phyloP scores from a whole-genome alignment of 2,113 vertebrate species.

The Lanius collurio region DNA sequence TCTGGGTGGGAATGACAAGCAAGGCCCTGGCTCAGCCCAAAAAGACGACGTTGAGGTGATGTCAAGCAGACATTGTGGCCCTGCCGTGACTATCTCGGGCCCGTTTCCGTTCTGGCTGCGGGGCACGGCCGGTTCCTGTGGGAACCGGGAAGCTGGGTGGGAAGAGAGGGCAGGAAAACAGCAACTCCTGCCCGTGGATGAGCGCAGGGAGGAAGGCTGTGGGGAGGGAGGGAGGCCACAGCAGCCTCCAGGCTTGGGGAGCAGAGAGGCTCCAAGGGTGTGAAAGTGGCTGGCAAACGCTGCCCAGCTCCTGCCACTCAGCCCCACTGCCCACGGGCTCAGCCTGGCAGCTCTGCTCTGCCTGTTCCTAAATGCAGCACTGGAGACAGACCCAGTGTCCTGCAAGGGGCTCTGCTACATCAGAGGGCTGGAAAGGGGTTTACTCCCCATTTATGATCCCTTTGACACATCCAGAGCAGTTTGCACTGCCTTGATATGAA shows the following conservation, averaged over 20 bases:
- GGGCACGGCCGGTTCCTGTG: constrained; percentile 75
- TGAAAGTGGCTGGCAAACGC: fast-evolving
- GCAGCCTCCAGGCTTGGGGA: neutral
- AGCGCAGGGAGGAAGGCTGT: neutral
- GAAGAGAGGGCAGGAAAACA: constrained; percentile 63
- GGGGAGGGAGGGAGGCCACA: neutral
- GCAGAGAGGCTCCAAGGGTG: neutral
- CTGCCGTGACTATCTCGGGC: constrained; percentile 40
- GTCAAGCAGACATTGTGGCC: constrained; percentile 44
- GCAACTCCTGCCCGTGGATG: constrained; percentile 23
- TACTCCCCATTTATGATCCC: neutral
- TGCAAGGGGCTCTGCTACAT: neutral
- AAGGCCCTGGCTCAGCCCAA: neutral
- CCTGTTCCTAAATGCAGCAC: fast-evolving
- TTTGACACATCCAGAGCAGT: neutral
- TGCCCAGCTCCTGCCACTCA: neutral
- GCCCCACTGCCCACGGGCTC: fast-evolving
- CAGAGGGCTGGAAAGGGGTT: neutral
- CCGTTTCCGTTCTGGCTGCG: constrained; percentile 35
- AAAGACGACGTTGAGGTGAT: neutral
- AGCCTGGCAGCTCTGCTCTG: neutral
- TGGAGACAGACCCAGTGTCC: neutral
- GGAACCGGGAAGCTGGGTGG: constrained; percentile 66
- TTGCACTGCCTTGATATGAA: neutral
- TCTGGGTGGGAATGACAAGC: neutral